Evolutionary conservation across 2,113 vertebrate species (phyloP).

Genomic region (Myrmecobius fasciatus): DNA sequence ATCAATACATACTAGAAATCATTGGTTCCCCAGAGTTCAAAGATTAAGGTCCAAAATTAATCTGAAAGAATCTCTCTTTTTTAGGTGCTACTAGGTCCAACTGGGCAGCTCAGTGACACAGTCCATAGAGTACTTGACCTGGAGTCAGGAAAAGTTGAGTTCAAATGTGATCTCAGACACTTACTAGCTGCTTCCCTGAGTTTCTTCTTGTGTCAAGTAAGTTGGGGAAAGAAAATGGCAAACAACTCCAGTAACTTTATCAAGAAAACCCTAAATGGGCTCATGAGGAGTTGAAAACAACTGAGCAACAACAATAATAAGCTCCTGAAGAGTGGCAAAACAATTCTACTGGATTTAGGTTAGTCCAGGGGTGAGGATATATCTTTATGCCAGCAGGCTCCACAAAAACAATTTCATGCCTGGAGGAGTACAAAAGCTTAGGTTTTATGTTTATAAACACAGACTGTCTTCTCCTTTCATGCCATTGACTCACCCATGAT

Average conservation of each 20-base stretch:
- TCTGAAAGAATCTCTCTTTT: background rate
- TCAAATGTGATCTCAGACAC: background rate
- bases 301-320: background rate
- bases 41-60: background rate
- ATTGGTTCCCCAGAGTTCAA: background rate
- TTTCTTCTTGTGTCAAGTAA: background rate
- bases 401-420: background rate
- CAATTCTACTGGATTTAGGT: background rate
- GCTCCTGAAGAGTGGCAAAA: background rate
- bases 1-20: background rate
- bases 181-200: background rate
- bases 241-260: background rate
- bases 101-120: background rate
- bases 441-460: background rate
- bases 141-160: background rate
- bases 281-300: background rate
- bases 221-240: background rate
- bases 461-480: background rate
- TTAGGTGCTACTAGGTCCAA: background rate
- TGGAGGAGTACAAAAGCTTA: background rate
- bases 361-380: background rate
- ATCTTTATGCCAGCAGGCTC: background rate
- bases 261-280: background rate
- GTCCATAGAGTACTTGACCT: background rate
- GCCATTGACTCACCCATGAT: background rate